Percentiles rank a stretch among this genome's conserved stretches.
phyloP scores from a whole-genome alignment of 2,113 vertebrate genomes.

The Cochlearius cochlearius region DNA sequence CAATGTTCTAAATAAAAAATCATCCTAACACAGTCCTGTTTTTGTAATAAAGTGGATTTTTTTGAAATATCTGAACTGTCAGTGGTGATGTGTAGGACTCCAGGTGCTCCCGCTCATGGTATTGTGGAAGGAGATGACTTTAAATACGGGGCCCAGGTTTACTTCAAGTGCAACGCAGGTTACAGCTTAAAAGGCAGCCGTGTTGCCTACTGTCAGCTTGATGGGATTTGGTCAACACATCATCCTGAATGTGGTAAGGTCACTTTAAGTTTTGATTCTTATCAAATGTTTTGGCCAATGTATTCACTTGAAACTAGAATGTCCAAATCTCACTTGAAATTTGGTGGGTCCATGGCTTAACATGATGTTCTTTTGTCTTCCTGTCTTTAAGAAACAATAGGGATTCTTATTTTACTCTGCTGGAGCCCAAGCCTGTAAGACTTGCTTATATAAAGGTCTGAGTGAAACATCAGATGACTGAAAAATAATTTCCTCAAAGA shows the following conservation, averaged over 20 bases:
- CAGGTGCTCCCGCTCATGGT: conserved; percentile 81
- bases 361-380: not conserved
- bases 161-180: conserved; percentile 82
- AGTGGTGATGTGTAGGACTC: conserved; percentile 89
- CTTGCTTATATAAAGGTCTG: not conserved
- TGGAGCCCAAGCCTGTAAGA: not conserved
- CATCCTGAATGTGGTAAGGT: conserved; percentile 85
- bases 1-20: conserved; percentile 56
- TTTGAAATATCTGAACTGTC: conserved; percentile 77
- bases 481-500: not conserved
- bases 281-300: not conserved
- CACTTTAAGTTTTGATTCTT: conserved; percentile 48
- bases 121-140: conserved; percentile 81
- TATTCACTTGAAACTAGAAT: not conserved
- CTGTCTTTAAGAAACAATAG: not conserved
- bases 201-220: conserved; percentile 79
- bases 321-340: not conserved
- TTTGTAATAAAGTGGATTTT: conserved; percentile 79
- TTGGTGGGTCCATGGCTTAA: not conserved
- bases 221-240: conserved; percentile 84
- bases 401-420: not conserved
- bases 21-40: conserved; percentile 68
- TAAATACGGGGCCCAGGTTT: conserved; percentile 82
- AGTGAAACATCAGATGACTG: not conserved
- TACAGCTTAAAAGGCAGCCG: conserved; percentile 79